Base-by-base conservation (phyloP, 2,888 invertebrate genomes). In the Chrysodeixis includens region DNA sequence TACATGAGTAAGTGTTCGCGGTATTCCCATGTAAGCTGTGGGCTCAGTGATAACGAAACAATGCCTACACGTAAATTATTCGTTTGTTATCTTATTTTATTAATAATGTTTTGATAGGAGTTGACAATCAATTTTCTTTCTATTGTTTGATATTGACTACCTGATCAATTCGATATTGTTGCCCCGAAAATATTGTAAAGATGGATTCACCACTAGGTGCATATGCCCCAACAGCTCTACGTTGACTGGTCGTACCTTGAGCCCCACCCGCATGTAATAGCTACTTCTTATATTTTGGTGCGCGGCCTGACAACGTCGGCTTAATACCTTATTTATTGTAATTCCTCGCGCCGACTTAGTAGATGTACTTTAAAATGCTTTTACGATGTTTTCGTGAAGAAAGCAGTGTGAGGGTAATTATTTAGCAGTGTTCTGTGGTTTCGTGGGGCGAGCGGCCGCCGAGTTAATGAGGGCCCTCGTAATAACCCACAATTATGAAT, bases 401-500 rank as follows among this genome's bases (percentile, higher is more conserved):
- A 92, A 93, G 91, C 90, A 86, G 87, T 86, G 86, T 80, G 83
- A 73, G 85, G 90, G 90, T 94, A 94, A 94, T 94, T 94, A 93
- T 94, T 94, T 91, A 89, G 92, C 93, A 89, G 91, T 92, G 93
- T 91, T 93, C 86, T 94, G 94, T 89, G 94, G 94, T 94, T 93
- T 92, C 84, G 86, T 90, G 84, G 85, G 86, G 85, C 89, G 88
- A 91, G 89, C 89, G 88, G 89, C 86, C 84, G 86, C 85, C 83
- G 86, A 88, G 83, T 89, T 93, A 94, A 94, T 94, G 92, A 93
- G 92, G 88, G 87, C 85, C 86, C 83, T 84, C 85, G 92, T 93
- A 93, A 93, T 93, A 92, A 92, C 92, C 87, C 83, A 71, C 88
- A 91, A 92, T 94, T 93, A 93, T 93, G 91, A 93, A 93, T 93